Evolutionary conservation across 2,888 invertebrate species (phyloP), one percentile per base, ranked within the genome.

Genomic region (Merodon equestris): DNA sequence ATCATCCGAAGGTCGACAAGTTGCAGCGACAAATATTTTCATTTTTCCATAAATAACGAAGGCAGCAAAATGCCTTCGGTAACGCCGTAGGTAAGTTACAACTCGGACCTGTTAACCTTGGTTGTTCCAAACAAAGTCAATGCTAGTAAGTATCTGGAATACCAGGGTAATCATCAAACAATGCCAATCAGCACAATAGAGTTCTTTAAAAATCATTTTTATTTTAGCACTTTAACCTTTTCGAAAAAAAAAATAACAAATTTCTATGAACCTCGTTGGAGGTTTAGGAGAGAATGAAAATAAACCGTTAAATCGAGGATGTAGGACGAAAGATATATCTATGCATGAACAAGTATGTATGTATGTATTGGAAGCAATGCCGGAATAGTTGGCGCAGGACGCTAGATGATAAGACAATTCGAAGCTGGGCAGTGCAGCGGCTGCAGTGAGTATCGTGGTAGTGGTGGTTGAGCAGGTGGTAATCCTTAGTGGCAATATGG

Each of bases 401-500:
- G 7, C 7, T 27, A 27, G 27, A 27, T 27, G 7, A 27, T 27
- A 4, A 27, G 27, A 27, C 7, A 27, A 27, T 73, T 63, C 48
- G 63, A 54, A 68, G 67, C 68, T 73, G 48, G 79, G 79, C 79
- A 79, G 79, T 79, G 74, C 68, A 54, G 60, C 40, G 68, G 79
- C 74, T 74, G 67, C 53, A 67, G 18, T 47, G 60, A 13, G 40
- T 60, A n/a, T n/a, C n/a, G 18, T 60, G 15, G 19, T 27, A 13
- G 47, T 15, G 19, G 9, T 17, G 54, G 17, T 5, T 14, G 12
- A 19, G 36, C 27, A 14, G 48, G 27, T 7, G 14, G 7, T 15
- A 50, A 17, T 75, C 34, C 68, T 84, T 88, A 88, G 82, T 88
- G 84, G 83, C 90, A 90, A 83, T 87, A 89, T 72, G 90, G 90